Base-by-base conservation (phyloP, 2,888 invertebrate genomes). In the Dimorphilus gyrociliatus region DNA sequence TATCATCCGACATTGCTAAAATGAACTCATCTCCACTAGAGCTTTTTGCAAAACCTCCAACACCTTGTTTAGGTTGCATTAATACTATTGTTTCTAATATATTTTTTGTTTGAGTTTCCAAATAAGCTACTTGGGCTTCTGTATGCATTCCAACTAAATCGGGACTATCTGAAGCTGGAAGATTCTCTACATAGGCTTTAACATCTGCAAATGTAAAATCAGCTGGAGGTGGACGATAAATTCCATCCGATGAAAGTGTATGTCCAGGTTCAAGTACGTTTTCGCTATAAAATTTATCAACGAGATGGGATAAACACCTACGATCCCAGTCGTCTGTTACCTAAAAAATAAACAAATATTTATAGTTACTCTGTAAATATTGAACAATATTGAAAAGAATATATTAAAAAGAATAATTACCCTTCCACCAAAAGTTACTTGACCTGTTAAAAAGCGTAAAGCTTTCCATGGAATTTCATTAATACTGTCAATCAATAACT, bases 21-120 rank as follows among this genome's bases (percentile, higher is more conserved):
- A 84, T 77, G 27, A 79, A 68, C 42, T 80, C 73, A 50, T 88
- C 85, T 2, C 78, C 73, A 0, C 78, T 75, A n/a, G n/a, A n/a
- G n/a, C n/a, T n/a, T n/a, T n/a, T n/a, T n/a, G n/a, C n/a, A n/a
- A n/a, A n/a, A n/a, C n/a, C n/a, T n/a, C 40, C 40, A 24, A 41
- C 40, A 2, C 50, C 42, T n/a, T 53, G 34, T 23, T 48, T 38
- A 10, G 60, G 59, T 37, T 60, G 60, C 7, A 59, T 50, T 36
- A 47, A 47, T 24, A 51, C 39, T 7, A 61, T 46, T 7, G 51
- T 53, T 16, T 51, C 50, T 6, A 60, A 40, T 12, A 61, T 39
- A 3, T 46, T 41, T 5, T 38, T 38, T 10, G 55, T 57, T 36
- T 56, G 53, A 10, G 41, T 34, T 40, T 55, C 53, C 27, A 54